Evolutionary conservation across 2,888 invertebrate genomes (phyloP), one percentile per base, ranked within the genome.

Genomic region (Hirtodrosophila alboralis): DNA sequence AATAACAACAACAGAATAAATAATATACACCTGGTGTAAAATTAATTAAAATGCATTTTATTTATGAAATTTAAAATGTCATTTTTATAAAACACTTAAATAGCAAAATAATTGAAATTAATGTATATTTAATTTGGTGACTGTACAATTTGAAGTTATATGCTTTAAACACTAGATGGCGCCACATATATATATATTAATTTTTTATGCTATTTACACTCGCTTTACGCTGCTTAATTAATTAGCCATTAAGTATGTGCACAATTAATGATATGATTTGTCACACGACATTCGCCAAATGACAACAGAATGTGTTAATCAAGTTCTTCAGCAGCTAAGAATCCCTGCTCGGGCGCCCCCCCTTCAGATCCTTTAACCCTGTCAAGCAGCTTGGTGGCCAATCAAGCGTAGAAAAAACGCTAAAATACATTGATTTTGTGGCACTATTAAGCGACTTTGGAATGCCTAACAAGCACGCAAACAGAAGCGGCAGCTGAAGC

Each of bases 351-450:
- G 33, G 33, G 16, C 33, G 16, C 23, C 23, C 18, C 18, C n/a
- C n/a, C n/a, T n/a, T n/a, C n/a, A n/a, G n/a, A n/a, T n/a, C n/a
- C n/a, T n/a, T n/a, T n/a, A n/a, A 8, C 28, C 10, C 28, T 28
- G n/a, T 16, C 18, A 4, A 16, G 3, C 44, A 10, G 31, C 9
- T 28, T 18, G 21, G 10, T 56, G 58, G 58, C 59, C 63, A 74
- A 77, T 77, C 75, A 59, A 64, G 78, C 74, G 74, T 74, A 71
- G 70, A 56, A 64, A 61, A 69, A 72, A 76, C 77, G 77, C 72
- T 77, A 75, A 77, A 84, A 76, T 84, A 84, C 80, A 86, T 79
- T 79, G 86, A 79, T 86, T 79, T 84, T 86, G 85, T 74, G 81
- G 83, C 86, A 80, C 86, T 80, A 84, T 67, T 72, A 76, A 72